Evolutionary conservation across 2,888 invertebrate genomes (phyloP), one percentile per base, ranked within the genome.

Genomic region (Catocala nupta): DNA sequence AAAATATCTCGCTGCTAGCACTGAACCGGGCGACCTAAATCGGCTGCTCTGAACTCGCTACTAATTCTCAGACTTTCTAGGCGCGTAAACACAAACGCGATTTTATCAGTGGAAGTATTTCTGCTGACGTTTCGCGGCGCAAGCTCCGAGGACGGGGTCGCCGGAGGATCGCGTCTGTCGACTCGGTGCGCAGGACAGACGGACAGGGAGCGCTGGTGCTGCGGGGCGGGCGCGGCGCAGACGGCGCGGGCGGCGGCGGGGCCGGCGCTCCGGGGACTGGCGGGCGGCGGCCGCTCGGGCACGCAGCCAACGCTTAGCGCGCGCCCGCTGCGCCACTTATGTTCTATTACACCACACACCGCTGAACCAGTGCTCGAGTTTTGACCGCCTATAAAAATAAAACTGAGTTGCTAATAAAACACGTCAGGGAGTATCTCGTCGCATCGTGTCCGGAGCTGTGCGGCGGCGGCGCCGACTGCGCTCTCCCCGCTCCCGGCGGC

Each of bases 1-100:
- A 93, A 94, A 94, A 94, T 94, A 94, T 91, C 93, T 88, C 91
- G 87, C 90, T 90, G 90, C 90, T 88, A 90, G 90, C 88, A 84
- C 87, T 82, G 90, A 89, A 87, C 93, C 93, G 93, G 93, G 93
- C 92, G 93, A 94, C 93, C 93, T 92, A 93, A 86, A 92, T 94
- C 89, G 82, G 86, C 87, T 77, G 86, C 86, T 86, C 78, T 77
- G 78, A 77, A 83, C 79, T 84, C 83, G 83, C 81, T 77, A 82
- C 85, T 80, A 80, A 80, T 79, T 81, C 76, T 80, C 79, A 72
- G 81, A 82, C 81, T 85, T 81, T 83, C 82, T 80, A 81, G 76
- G 76, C 77, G 82, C 81, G 82, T 79, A 80, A 83, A 81, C 77
- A 75, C 71, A 75, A 68, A 73, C 57, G 60, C 63, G 70, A 59